phyloP scores from a whole-genome alignment of 2,113 vertebrate genomes.

The Clarias gariepinus region DNA sequence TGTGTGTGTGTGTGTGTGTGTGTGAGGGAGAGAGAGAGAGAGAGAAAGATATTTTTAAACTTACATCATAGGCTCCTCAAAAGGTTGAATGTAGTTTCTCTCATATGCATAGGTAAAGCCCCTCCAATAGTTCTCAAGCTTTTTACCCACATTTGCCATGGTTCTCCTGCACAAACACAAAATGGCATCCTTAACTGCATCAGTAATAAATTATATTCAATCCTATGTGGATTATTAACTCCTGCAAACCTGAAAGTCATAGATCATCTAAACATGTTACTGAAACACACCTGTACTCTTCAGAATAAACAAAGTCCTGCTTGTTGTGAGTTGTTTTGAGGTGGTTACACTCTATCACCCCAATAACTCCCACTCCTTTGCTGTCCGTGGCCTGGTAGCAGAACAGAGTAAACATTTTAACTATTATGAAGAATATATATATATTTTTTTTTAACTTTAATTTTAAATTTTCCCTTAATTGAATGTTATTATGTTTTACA shows the following conservation, averaged over 20 bases:
- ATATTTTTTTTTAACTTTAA: too few relatives aligned
- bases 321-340: slow-evolving; percentile 69
- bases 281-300: slow-evolving; percentile 86
- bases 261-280: not conserved
- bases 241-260: slow-evolving; percentile 80
- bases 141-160: slow-evolving; percentile 78
- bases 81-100: slow-evolving; percentile 68
- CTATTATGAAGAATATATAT: too few relatives aligned
- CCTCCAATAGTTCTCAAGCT: slow-evolving; percentile 92
- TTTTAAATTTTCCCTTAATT: too few relatives aligned
- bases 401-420: not conserved
- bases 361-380: slow-evolving; percentile 90
- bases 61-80: slow-evolving; percentile 79
- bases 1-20: not conserved
- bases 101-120: slow-evolving; percentile 77
- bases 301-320: slow-evolving; percentile 91
- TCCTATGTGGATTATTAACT: slow-evolving; percentile 47
- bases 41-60: slow-evolving; percentile 54
- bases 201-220: too few relatives aligned
- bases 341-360: slow-evolving; percentile 93
- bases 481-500: too few relatives aligned
- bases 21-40: not conserved
- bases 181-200: too few relatives aligned
- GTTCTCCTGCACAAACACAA: slow-evolving; percentile 75
- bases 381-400: slow-evolving; percentile 77